These are phyloP conservation scores for Bombus fervidus DNA, from an alignment of 1,140 invertebrate species.

Conservation along the genomic window DNA sequence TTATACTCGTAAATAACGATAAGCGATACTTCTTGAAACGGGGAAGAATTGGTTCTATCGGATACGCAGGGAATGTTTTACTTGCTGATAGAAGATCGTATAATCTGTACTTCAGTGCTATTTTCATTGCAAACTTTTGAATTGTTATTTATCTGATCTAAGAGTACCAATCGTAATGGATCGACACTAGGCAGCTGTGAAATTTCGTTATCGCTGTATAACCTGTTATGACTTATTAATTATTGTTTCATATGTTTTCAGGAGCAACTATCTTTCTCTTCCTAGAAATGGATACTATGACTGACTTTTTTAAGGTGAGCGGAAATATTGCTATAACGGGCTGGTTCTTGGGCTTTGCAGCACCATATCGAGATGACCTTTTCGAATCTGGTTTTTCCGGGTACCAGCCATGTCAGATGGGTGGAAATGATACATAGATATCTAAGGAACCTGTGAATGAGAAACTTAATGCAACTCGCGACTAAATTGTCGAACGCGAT, in stretches of 20 bases:
- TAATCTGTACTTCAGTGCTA: no score
- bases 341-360: not conserved
- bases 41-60: not conserved
- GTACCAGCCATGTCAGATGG: not conserved
- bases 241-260: not conserved
- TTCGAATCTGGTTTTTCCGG: constrained; percentile 2
- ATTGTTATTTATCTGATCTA: not conserved
- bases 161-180: not conserved
- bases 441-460: not conserved
- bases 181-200: not conserved
- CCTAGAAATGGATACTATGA: not conserved
- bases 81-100: not conserved
- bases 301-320: not conserved
- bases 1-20: not conserved
- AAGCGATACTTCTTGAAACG: not conserved
- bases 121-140: not conserved
- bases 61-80: not conserved
- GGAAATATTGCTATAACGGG: not conserved
- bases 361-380: not conserved
- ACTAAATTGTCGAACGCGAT: constrained; percentile 23
- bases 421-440: not conserved
- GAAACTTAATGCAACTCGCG: not conserved
- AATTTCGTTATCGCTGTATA: not conserved
- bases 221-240: not conserved
- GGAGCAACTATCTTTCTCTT: not conserved